A percentile compares a stretch with the other conserved stretches of the same genome.
Evolutionary conservation across 2,888 invertebrate genomes (phyloP).

Genomic region (Poecilobothrus nobilitatus): DNA sequence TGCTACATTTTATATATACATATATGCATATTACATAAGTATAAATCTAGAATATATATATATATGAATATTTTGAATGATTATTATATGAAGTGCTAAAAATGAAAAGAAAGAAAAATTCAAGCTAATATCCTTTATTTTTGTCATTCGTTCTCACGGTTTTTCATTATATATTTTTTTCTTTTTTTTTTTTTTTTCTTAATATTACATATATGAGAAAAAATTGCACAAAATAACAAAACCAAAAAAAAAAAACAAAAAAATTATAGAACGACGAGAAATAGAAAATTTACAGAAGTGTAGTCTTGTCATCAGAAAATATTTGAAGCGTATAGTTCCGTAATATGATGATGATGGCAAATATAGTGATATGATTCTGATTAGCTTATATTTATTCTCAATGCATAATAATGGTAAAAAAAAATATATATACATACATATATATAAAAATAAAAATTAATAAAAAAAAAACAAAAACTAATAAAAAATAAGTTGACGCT

Average conservation of each 20-base stretch:
- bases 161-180: background rate
- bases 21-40: too few species aligned
- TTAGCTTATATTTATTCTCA: slow-evolving; percentile 2
- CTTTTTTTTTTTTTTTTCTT: too few species aligned
- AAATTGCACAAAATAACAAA: background rate
- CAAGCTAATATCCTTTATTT: background rate
- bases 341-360: background rate
- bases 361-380: background rate
- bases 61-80: too few species aligned
- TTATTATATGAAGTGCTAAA: slow-evolving; percentile 1
- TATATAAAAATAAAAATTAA: background rate
- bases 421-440: too few species aligned
- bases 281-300: background rate
- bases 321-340: slow-evolving; percentile 9
- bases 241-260: background rate
- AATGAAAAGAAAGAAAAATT: background rate
- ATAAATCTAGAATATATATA: too few species aligned
- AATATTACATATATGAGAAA: too few species aligned
- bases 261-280: background rate
- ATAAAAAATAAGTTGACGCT: background rate
- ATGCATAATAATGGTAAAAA: background rate
- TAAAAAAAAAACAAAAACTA: background rate
- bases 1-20: too few species aligned
- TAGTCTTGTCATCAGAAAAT: slow-evolving; percentile 9
- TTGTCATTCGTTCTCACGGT: background rate